Base-by-base conservation (phyloP, 2,888 invertebrate genomes). In the Omphaloscelis lunosa region DNA sequence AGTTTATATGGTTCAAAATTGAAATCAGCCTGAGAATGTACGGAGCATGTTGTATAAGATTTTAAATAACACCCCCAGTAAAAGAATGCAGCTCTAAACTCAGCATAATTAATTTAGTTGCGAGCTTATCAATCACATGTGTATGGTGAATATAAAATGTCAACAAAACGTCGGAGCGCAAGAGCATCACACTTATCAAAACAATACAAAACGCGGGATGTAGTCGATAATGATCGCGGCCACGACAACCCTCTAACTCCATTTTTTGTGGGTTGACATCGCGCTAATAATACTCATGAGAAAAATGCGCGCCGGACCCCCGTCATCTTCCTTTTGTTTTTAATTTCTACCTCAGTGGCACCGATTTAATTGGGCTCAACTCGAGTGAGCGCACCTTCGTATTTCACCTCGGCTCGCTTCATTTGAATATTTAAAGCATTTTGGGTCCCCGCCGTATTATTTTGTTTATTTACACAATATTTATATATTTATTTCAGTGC, bases 291-390 rank as follows among this genome's bases (percentile, higher is more conserved):
- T 96, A 96, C 96, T 96, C 96, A 96, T 96, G 96, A 96, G 96
- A 96, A 96, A 96, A 95, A 96, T 96, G 96, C 94, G 94, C 95
- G 94, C 93, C 91, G 94, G 95, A 94, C 95, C 95, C 95, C 94
- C 94, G 93, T 95, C 96, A 94, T 95, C 92, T 91, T 95, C 95
- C 95, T 96, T 96, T 96, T 96, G 96, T 96, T 96, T 96, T 96
- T 96, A 96, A 96, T 96, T 96, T 96, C 96, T 96, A 96, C 96
- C 96, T 96, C 96, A 96, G 96, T 96, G 96, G 96, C 96, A 96
- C 95, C 96, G 95, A 96, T 96, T 96, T 96, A 96, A 96, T 96
- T 96, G 96, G 96, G 93, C 96, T 95, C 96, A 95, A 94, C 95
- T 95, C 96, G 95, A 94, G 92, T 95, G 94, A 94, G 95, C 94